Conservation (phyloP, 1,140 invertebrate genomes). For the Copidosoma floridanum region DNA sequence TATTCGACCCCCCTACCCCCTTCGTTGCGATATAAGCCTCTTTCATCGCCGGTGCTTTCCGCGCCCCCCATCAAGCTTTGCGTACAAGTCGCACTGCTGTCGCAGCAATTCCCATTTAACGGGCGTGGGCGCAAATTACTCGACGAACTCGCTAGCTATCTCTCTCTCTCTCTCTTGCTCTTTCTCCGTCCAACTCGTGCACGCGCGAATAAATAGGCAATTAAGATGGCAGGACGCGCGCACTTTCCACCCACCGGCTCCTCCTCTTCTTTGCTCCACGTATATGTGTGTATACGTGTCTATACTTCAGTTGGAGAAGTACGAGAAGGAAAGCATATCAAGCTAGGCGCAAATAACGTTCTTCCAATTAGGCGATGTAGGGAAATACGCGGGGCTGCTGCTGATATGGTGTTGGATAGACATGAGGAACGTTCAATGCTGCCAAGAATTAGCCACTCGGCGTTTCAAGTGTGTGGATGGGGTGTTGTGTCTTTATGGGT, state of each 20-base stretch:
- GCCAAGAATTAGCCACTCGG: too few species aligned
- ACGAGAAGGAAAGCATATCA: too few species aligned
- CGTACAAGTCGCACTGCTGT: too few species aligned
- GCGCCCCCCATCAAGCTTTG: not conserved
- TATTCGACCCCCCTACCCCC: not conserved
- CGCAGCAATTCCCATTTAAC: conserved; percentile 18
- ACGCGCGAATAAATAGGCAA: conserved; percentile 18
- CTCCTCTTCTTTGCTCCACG: too few species aligned
- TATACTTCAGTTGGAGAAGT: too few species aligned
- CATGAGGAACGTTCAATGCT: too few species aligned
- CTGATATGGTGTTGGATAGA: too few species aligned
- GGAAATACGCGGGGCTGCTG: conserved; percentile 6
- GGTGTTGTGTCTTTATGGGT: too few species aligned
- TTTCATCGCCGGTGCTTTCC: not conserved
- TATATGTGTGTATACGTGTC: too few species aligned
- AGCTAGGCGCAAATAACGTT: conserved; percentile 22
- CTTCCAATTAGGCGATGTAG: conserved; percentile 28
- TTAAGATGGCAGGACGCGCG: conserved; percentile 24
- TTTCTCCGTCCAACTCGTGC: not conserved
- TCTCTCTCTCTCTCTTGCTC: not conserved
- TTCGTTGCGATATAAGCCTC: not conserved
- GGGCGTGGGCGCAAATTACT: too few species aligned
- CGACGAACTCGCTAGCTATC: not conserved
- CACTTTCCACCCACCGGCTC: too few species aligned
- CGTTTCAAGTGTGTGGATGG: too few species aligned